Evolutionary conservation across 2,888 invertebrate genomes (phyloP), one percentile per base, ranked within the genome.

Genomic region (Drosophila austrosaltans): DNA sequence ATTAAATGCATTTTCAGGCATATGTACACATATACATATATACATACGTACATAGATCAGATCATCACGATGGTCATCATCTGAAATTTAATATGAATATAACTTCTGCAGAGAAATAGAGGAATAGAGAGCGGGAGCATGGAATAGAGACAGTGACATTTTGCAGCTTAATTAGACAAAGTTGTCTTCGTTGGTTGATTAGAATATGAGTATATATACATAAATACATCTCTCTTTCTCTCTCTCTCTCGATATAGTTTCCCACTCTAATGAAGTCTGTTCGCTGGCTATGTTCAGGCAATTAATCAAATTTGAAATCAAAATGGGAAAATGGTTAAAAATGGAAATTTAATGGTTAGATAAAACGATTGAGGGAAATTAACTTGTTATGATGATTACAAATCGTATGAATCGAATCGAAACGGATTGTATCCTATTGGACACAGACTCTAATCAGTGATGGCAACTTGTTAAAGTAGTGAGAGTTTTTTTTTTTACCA

Each of bases 81-180:
- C 22, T 88, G 90, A 88, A 90, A 88, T 87, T 89, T 89, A 89
- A 90, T 90, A 88, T 89, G 90, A 76, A 69, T 25, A 48, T 22
- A 48, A 48, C 48, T 48, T 25, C 48, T 48, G 48, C 48, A 25
- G 1, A 36, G 36, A 48, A 12, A 10, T 1, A 48, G 20, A 48
- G 44, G 2, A 7, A 48, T 44, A 28, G 71, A 77, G 63, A 57
- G 25, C 42, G 40, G 32, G 62, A 58, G 36, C n/a, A n/a, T 40
- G 10, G 7, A 16, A 22, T 44, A 20, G 58, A 75, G 63, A 78
- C 83, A 81, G 83, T 89, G 78, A 84, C 79, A 88, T 76, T 85
- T 90, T 88, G 90, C 81, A 85, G 87, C 87, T 85, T 89, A 85
- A 89, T 85, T 85, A 89, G 89, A 72, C 87, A 83, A 88, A 78